A percentile compares a stretch with the other conserved stretches of the same genome.
These are phyloP conservation scores for Lytechinus pictus DNA, from an alignment of 35 echinoderm and acorn worm species.

Conservation along the genomic window DNA sequence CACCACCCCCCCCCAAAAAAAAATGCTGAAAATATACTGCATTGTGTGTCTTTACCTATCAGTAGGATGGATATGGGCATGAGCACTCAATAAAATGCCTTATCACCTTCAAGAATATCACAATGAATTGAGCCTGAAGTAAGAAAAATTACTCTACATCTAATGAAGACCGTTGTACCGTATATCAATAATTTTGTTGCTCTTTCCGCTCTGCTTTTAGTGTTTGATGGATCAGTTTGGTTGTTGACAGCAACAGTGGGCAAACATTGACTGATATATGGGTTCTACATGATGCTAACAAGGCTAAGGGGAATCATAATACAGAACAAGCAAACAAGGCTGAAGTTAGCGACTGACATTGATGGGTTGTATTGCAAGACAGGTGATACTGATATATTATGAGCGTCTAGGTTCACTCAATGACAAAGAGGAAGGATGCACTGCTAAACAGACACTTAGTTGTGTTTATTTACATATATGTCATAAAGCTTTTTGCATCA, in stretches of 20 bases:
- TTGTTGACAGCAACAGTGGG: not conserved
- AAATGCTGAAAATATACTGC: no score
- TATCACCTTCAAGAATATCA: not conserved
- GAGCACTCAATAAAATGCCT: no score
- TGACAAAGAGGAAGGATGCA: not conserved
- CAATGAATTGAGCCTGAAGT: not conserved
- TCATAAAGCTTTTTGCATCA: no score
- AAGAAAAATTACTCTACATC: not conserved
- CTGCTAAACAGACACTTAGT: not conserved
- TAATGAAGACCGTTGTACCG: not conserved
- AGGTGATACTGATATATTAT: not conserved
- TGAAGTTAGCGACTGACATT: not conserved
- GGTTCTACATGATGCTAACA: not conserved
- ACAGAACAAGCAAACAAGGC: not conserved
- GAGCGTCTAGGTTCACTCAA: not conserved
- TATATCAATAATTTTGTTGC: not conserved
- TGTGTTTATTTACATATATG: not conserved
- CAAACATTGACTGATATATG: not conserved
- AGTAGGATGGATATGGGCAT: no score
- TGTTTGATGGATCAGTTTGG: not conserved
- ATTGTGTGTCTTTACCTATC: no score
- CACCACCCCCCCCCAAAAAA: no score
- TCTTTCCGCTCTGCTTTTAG: not conserved
- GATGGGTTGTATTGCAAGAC: not conserved
- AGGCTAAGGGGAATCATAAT: not conserved